Percentiles rank a stretch among this genome's conserved stretches.
Evolutionary conservation across 2,113 vertebrate genomes (phyloP).

Genomic region (Dicentrarchus labrax): DNA sequence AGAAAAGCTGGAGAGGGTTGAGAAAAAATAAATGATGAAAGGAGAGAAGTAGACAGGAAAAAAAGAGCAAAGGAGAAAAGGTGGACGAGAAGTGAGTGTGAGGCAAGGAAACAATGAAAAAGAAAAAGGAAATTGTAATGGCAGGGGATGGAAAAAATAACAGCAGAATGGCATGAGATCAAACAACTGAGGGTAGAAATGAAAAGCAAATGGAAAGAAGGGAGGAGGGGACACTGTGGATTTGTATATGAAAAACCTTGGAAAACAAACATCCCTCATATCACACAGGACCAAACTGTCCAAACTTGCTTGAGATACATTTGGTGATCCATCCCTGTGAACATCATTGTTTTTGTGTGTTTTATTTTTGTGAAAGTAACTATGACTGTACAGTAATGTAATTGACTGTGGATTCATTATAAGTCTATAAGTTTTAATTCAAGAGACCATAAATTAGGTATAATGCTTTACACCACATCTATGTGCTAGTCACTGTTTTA

Average conservation of each 20-base stretch:
- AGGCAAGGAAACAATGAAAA: conserved; percentile 16
- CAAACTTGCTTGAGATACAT: neutral
- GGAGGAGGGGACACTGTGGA: neutral
- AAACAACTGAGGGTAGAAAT: conserved; percentile 18
- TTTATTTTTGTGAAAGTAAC: conserved; percentile 1
- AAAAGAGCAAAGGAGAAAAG: neutral
- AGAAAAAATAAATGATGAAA: conserved; percentile 23
- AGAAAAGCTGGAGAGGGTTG: conserved; percentile 4
- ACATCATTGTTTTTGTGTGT: neutral
- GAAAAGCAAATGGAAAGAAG: conserved; percentile 9
- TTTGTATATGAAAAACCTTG: neutral
- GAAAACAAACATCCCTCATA: neutral
- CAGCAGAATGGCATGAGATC: conserved; percentile 10
- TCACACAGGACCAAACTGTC: neutral
- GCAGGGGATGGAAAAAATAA: conserved; percentile 35
- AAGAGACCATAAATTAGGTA: conserved; percentile 12
- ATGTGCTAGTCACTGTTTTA: neutral
- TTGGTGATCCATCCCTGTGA: conserved; percentile 2
- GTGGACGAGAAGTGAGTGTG: neutral
- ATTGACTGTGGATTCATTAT: neutral
- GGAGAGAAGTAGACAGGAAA: conserved; percentile 14
- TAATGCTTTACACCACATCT: conserved; percentile 1
- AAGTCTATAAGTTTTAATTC: conserved; percentile 2
- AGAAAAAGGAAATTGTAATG: conserved; percentile 17
- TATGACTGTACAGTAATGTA: neutral